A percentile compares a stretch with the other conserved stretches of the same genome.
Conservation (phyloP, 2,888 invertebrate species). For the Synergus itoensis region DNA sequence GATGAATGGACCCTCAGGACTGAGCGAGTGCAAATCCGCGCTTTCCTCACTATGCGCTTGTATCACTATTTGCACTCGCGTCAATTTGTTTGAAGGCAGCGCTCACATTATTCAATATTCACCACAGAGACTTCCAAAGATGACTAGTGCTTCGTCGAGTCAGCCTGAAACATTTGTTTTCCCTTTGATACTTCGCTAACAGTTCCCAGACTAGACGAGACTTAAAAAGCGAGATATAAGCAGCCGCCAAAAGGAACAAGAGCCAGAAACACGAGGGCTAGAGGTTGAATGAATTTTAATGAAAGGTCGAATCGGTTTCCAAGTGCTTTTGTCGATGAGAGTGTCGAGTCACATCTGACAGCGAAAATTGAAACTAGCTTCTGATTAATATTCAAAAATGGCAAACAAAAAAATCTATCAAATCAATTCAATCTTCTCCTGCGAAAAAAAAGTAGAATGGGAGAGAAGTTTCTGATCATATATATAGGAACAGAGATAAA, state of each 20-base stretch:
- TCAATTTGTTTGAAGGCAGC: conserved; percentile 54
- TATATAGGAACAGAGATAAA: too few species aligned
- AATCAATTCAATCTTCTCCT: too few species aligned
- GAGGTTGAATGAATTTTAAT: not conserved
- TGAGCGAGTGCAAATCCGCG: conserved; percentile 42
- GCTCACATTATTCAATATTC: conserved; percentile 47
- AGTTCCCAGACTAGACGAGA: not conserved
- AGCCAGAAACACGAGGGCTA: not conserved
- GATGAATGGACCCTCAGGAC: conserved; percentile 49
- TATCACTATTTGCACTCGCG: conserved; percentile 56
- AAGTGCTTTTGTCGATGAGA: not conserved
- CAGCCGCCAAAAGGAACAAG: not conserved
- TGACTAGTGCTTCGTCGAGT: not conserved
- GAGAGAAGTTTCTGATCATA: too few species aligned
- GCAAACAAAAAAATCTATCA: too few species aligned
- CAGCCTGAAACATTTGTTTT: not conserved
- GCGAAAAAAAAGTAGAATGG: too few species aligned
- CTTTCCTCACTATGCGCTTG: conserved; percentile 23
- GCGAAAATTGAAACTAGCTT: not conserved
- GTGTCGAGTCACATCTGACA: not conserved
- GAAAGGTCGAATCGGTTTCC: not conserved
- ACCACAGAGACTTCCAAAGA: conserved; percentile 14
- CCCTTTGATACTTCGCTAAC: not conserved
- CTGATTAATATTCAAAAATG: too few species aligned
- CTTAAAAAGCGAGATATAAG: not conserved